A percentile compares a stretch with the other conserved stretches of the same genome.
Evolutionary conservation across 2,797 vertebrate species (phyloP).

Genomic region (Podarcis lilfordi): DNA sequence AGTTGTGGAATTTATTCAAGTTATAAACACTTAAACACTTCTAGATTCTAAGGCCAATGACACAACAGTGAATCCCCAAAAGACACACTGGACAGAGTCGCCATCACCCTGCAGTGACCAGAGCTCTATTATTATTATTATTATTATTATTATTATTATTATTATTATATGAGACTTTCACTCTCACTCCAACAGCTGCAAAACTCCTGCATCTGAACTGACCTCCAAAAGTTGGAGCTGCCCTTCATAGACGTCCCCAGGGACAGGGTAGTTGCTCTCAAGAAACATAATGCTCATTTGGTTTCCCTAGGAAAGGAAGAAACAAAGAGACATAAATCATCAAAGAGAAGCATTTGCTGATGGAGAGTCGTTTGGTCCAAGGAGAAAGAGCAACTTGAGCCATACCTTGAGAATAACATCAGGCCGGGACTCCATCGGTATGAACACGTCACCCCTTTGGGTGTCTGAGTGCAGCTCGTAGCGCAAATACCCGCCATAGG

Average conservation of each 20-base stretch:
- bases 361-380: not conserved
- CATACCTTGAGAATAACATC: slow-evolving; percentile 93
- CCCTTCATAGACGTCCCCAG: slow-evolving; percentile 83
- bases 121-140: too few relatives aligned
- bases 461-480: slow-evolving; percentile 89
- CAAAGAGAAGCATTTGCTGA: not conserved
- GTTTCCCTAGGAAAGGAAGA: slow-evolving; percentile 86
- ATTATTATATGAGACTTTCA: too few relatives aligned
- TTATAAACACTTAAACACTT: not conserved
- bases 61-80: not conserved
- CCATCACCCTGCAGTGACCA: not conserved
- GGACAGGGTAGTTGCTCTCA: slow-evolving; percentile 83
- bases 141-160: too few relatives aligned
- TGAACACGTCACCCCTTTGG: slow-evolving; percentile 87
- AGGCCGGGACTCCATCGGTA: slow-evolving; percentile 87
- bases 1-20: not conserved
- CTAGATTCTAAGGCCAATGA: not conserved
- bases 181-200: too few relatives aligned
- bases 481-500: slow-evolving; percentile 88
- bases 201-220: slow-evolving; percentile 24
- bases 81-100: not conserved
- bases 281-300: slow-evolving; percentile 95
- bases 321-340: not conserved
- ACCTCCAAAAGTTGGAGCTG: slow-evolving; percentile 93
- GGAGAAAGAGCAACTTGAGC: not conserved